phyloP scores from a whole-genome alignment of 92 coral and sea anemone genomes.

The Heliopora coerulea region DNA sequence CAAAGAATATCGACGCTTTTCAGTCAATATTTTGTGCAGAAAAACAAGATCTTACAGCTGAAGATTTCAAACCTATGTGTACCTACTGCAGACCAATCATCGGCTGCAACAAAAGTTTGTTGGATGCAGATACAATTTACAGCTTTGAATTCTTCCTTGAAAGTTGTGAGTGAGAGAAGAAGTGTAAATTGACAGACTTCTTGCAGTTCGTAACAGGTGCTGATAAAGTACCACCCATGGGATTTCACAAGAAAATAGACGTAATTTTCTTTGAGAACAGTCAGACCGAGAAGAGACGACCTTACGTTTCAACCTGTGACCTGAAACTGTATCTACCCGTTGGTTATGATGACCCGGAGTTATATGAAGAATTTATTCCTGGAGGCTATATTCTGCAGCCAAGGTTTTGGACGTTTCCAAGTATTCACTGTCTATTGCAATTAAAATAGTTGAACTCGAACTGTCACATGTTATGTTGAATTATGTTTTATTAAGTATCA shows the following conservation, averaged over 20 bases:
- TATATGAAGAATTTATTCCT: no score
- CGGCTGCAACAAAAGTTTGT: slow-evolving; percentile 27
- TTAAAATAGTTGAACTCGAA: no score
- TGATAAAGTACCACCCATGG: background rate
- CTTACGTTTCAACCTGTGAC: background rate
- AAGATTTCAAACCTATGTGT: slow-evolving; percentile 10
- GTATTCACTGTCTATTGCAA: no score
- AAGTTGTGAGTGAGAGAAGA: slow-evolving; percentile 3
- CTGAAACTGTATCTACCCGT: background rate
- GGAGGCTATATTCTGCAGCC: no score
- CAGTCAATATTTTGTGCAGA: slow-evolving; percentile 24
- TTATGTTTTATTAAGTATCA: no score
- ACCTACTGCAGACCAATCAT: slow-evolving; percentile 6
- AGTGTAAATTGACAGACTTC: background rate
- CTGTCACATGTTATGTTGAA: no score
- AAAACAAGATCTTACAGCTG: slow-evolving; percentile 15
- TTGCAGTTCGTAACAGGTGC: background rate
- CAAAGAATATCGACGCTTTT: slow-evolving; percentile 17
- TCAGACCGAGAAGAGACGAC: background rate
- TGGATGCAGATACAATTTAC: slow-evolving; percentile 36
- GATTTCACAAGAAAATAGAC: background rate
- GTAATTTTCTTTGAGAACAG: background rate
- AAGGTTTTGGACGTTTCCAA: no score
- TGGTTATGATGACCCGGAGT: no score
- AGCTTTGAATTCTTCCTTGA: slow-evolving; percentile 27